Base-by-base conservation (phyloP, 2,113 vertebrate species). In the Pagrus major region DNA sequence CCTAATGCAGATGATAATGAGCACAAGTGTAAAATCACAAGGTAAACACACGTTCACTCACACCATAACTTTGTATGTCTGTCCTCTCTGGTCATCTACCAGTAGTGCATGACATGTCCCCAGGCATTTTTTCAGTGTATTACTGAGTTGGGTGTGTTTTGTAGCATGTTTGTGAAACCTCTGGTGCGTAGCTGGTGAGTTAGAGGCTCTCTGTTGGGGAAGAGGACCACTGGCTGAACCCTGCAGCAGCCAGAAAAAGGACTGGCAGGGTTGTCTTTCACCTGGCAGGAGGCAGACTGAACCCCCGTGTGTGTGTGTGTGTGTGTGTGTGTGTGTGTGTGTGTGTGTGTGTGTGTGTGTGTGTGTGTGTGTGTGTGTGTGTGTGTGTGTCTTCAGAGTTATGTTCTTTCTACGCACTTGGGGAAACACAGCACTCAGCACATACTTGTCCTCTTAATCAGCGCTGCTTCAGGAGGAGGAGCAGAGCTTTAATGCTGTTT, bases 11-110 rank as follows among this genome's bases (percentile, higher is more conserved):
- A 97, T 46, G 96, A 98, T 66, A 83, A 94, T 56, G 93, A 93
- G 84, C 93, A 95, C 68, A 96, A 95, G 88, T 96, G 95, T 92
- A 97, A 97, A 95, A 96, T 98, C 81, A 94, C 95, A 82, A 97
- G 96, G 97, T 98, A 94, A 82, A 21, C 0, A 61, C 20, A 18
- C 41, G 6, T 21, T 55, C 14, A 23, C 31, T 29, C 5, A 21
- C 44, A 31, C 9, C 42, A 1, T 41, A 61, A 47, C 25, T 35
- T 6, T 71, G 1, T 27, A 14, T 18, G 15, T 35, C n/a, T n/a
- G 52, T 52, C 56, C 5, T 33, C 27, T 20, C 7, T n/a, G 16
- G 6, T 23, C 20, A 21, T 65, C 31, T 27, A 2, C 31, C 18
- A 16, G 21, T 15, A 60, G 9, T 41, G 55, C 33, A 44, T 49